Percentiles rank a stretch among this genome's conserved stretches.
These are phyloP conservation scores for Epinephelus moara DNA, from an alignment of 2,113 vertebrate genomes.

Conservation along the genomic window DNA sequence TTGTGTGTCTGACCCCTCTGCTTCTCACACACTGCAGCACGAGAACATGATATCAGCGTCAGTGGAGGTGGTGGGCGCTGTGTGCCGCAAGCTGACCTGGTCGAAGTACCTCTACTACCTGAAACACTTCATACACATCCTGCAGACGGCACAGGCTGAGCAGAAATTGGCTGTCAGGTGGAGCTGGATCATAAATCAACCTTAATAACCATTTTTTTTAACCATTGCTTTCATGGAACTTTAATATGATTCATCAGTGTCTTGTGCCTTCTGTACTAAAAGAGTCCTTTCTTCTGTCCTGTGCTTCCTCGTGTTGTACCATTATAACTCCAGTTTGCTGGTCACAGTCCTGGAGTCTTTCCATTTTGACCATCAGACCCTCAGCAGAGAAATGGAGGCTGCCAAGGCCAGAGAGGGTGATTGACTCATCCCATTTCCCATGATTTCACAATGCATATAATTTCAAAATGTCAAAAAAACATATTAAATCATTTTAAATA, in stretches of 20 bases:
- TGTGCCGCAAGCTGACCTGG: conserved; percentile 93
- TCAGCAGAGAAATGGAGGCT: conserved; percentile 90
- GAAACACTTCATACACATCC: conserved; percentile 93
- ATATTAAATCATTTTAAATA: neutral
- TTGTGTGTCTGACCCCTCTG: neutral
- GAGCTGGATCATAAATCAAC: neutral
- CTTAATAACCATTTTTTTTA: neutral
- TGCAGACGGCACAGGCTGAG: conserved; percentile 88
- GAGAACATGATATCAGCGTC: conserved; percentile 93
- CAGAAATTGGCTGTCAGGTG: conserved; percentile 95
- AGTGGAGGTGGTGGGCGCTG: conserved; percentile 91
- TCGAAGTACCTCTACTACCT: conserved; percentile 94
- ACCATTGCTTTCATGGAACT: neutral
- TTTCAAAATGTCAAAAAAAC: neutral
- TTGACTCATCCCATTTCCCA: conserved; percentile 2
- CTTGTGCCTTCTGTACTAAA: neutral
- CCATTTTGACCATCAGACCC: conserved; percentile 92
- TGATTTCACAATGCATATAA: neutral
- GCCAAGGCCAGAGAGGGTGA: conserved; percentile 87
- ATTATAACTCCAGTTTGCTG: conserved; percentile 86
- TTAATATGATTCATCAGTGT: neutral
- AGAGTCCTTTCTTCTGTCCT: neutral
- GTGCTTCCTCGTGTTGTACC: neutral
- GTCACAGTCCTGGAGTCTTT: conserved; percentile 94
- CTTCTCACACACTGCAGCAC: conserved; percentile 78